These are phyloP conservation scores for Nycticorax nycticorax DNA, from an alignment of 2,113 vertebrate genomes.

Conservation along the genomic window DNA sequence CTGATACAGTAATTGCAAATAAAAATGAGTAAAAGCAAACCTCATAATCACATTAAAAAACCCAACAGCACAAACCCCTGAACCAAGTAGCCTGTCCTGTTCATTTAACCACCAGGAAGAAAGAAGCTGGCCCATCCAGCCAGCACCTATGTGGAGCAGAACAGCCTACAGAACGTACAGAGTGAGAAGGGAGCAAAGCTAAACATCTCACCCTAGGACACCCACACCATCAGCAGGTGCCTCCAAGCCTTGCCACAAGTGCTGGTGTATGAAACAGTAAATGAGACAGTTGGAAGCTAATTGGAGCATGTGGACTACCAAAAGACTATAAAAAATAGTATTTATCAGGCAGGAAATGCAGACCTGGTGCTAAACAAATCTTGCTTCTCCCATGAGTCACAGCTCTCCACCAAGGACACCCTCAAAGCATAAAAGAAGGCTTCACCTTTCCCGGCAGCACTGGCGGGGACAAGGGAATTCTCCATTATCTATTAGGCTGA, in stretches of 20 bases:
- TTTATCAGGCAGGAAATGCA: background rate
- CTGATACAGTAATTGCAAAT: background rate
- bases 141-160: background rate
- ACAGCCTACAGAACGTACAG: background rate
- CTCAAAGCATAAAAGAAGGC: background rate
- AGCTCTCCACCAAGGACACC: background rate
- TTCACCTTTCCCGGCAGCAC: background rate
- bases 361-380: background rate
- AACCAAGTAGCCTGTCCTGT: background rate
- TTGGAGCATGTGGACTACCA: background rate
- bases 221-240: background rate
- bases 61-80: background rate
- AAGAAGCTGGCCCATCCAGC: background rate
- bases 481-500: background rate
- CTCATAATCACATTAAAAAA: background rate
- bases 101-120: background rate
- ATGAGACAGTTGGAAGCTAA: background rate
- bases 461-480: background rate
- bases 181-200: background rate
- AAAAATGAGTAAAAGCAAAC: background rate
- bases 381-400: background rate
- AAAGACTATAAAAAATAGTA: background rate
- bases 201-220: background rate
- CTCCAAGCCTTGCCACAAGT: background rate
- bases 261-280: background rate